These are phyloP conservation scores for Platerodrilus igneus DNA, from an alignment of 2,888 invertebrate genomes.

Conservation along the genomic window DNA sequence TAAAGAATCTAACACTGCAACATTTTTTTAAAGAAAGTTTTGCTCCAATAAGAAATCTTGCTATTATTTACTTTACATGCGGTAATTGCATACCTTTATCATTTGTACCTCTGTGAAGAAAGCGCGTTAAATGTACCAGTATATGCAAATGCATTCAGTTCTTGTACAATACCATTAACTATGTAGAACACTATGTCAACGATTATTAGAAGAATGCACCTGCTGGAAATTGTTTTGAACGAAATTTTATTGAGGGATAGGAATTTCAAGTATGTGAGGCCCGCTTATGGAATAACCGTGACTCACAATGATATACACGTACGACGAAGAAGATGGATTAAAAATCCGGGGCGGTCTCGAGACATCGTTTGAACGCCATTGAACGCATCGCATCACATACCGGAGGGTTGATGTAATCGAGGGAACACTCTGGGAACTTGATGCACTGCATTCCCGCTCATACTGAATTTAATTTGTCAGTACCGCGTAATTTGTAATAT, in stretches of 20 bases:
- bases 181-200: constrained; percentile 5
- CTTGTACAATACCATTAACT: no score
- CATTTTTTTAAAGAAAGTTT: no score
- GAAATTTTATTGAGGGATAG: constrained; percentile 4
- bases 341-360: constrained; percentile 11
- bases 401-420: constrained; percentile 15
- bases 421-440: no score
- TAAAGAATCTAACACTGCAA: no score
- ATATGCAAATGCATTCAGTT: constrained; percentile 9
- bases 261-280: constrained; percentile 8
- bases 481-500: no score
- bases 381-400: constrained; percentile 5
- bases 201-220: no score
- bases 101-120: no score
- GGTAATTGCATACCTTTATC: no score
- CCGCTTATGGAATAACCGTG: constrained; percentile 14
- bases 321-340: constrained; percentile 13
- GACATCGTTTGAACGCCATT: constrained; percentile 10
- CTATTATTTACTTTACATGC: no score
- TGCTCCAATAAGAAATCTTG: no score
- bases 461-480: no score
- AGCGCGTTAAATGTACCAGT: constrained; percentile 5
- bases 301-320: constrained; percentile 17
- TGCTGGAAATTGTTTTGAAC: background rate
- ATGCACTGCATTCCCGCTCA: no score